Evolutionary conservation across 2,888 invertebrate species (phyloP).

Genomic region (Sisyra nigra): DNA sequence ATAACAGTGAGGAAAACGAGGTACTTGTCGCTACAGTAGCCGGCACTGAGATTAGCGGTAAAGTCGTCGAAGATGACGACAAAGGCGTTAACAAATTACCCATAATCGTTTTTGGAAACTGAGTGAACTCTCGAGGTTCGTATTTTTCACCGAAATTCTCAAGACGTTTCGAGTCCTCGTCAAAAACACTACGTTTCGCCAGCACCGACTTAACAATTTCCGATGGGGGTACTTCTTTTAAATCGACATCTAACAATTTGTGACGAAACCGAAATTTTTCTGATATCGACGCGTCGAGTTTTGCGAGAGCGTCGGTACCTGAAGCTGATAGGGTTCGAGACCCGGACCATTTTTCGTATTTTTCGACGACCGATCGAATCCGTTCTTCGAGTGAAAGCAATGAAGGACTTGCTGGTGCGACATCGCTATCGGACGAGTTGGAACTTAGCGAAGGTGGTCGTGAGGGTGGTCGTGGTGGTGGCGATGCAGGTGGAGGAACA

Average conservation of each 20-base stretch:
- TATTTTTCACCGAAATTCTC: conserved; percentile 77
- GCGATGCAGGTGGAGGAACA: conserved; percentile 42
- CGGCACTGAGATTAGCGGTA: conserved; percentile 13
- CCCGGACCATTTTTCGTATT: conserved; percentile 80
- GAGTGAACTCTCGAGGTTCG: conserved; percentile 43
- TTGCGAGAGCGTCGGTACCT: conserved; percentile 32
- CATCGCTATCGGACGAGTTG: conserved; percentile 52
- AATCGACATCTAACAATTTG: conserved; percentile 62
- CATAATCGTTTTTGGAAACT: conserved; percentile 19
- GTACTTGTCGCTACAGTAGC: conserved; percentile 14
- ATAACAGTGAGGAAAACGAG: conserved; percentile 10
- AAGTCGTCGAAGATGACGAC: conserved; percentile 7
- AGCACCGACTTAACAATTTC: conserved; percentile 85
- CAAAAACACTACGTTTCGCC: conserved; percentile 87
- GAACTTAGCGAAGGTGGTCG: conserved; percentile 62
- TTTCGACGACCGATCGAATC: conserved; percentile 82
- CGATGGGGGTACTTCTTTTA: conserved; percentile 74
- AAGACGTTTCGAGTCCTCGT: conserved; percentile 85
- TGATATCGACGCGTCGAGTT: conserved; percentile 30
- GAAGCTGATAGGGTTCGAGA: conserved; percentile 41
- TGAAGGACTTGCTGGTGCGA: conserved; percentile 53
- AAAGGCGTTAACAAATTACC: conserved; percentile 8
- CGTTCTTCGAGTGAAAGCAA: conserved; percentile 80
- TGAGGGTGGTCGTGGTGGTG: conserved; percentile 43
- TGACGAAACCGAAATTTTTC: conserved; percentile 47